These are phyloP conservation scores for Rhombomys opimus DNA, from an alignment of 2,113 vertebrate genomes.

Conservation along the genomic window DNA sequence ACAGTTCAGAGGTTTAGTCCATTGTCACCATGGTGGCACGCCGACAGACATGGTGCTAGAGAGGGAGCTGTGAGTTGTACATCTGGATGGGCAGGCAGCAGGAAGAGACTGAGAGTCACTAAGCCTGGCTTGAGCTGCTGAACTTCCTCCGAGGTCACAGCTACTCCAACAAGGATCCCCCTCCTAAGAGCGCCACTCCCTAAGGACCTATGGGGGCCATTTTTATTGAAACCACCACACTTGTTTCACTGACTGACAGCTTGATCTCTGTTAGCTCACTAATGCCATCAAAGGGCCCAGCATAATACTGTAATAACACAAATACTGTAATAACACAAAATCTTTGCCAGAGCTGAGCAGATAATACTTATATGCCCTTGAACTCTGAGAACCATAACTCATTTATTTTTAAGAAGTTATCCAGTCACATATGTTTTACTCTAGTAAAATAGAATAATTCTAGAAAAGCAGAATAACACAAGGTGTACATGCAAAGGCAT, in stretches of 20 bases:
- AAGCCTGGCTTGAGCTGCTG: neutral
- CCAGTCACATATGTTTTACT: neutral
- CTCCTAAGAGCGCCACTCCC: neutral
- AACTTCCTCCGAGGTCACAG: neutral
- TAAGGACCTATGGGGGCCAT: neutral
- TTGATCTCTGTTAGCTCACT: neutral
- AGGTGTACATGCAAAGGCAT: neutral
- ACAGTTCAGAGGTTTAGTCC: neutral
- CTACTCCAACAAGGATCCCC: neutral
- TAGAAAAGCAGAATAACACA: neutral
- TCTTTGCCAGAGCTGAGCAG: neutral
- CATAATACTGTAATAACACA: neutral
- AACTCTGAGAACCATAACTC: neutral
- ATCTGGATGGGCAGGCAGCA: neutral
- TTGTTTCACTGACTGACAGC: neutral
- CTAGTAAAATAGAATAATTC: too few relatives aligned
- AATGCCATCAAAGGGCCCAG: neutral
- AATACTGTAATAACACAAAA: neutral
- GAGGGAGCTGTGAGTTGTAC: neutral
- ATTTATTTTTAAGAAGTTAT: neutral
- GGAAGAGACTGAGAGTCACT: too few relatives aligned
- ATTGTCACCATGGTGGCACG: neutral
- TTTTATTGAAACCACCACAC: neutral
- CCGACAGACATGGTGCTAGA: too few relatives aligned
- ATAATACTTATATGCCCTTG: neutral